phyloP scores from a whole-genome alignment of 2,113 vertebrate genomes.

The Amblyornis subalaris region DNA sequence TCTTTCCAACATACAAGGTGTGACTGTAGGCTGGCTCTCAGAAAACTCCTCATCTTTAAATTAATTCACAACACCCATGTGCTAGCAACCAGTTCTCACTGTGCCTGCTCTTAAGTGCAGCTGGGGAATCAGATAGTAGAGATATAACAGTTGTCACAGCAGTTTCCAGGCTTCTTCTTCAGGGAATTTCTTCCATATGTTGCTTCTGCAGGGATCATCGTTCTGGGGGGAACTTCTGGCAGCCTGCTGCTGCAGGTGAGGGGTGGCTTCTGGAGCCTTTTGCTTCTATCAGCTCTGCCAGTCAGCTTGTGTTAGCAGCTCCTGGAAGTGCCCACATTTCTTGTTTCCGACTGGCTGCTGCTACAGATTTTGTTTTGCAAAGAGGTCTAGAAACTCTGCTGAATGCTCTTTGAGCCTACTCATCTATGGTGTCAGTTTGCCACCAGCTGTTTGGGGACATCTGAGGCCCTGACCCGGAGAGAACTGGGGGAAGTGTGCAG shows the following conservation, averaged over 20 bases:
- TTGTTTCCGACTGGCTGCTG: neutral
- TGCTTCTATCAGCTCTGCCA: neutral
- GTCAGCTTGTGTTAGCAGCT: neutral
- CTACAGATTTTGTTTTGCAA: neutral
- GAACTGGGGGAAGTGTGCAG: rapidly evolving
- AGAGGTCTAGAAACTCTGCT: neutral
- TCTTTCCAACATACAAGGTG: neutral
- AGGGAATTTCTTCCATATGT: slow-evolving; percentile 29
- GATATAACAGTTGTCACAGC: neutral
- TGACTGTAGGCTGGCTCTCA: neutral
- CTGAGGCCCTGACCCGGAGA: neutral
- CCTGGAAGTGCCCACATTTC: neutral
- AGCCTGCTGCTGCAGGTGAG: neutral
- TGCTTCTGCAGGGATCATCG: neutral
- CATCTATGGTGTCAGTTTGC: neutral
- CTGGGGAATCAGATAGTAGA: neutral
- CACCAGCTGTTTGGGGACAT: neutral
- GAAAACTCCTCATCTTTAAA: neutral
- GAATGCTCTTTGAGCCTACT: neutral
- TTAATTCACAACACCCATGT: neutral
- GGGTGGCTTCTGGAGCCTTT: neutral
- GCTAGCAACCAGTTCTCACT: neutral
- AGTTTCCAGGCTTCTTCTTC: neutral
- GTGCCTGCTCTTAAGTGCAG: neutral
- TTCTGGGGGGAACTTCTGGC: neutral